Evolutionary conservation across 2,113 vertebrate species (phyloP).

Genomic region (Myrmophylax atrothorax): DNA sequence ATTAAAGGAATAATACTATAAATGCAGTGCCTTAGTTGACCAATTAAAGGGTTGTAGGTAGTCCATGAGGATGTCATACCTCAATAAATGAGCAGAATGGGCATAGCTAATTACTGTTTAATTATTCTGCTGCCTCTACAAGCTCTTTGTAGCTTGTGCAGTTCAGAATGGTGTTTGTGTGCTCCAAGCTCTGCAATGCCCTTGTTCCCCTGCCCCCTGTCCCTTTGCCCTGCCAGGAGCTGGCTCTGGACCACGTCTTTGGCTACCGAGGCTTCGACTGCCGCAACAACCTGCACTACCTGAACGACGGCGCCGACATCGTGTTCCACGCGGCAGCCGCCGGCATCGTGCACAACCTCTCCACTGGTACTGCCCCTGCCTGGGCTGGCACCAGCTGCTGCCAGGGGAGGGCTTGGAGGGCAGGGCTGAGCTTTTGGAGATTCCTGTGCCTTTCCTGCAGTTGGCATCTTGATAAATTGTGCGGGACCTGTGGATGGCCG

Average conservation of each 20-base stretch:
- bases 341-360: constrained; percentile 90
- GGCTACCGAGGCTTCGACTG: constrained; percentile 96
- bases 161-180: background rate
- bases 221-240: constrained; percentile 77
- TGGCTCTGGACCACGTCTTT: constrained; percentile 93
- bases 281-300: constrained; percentile 97
- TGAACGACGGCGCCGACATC: constrained; percentile 93
- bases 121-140: background rate
- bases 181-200: background rate
- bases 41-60: background rate
- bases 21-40: background rate
- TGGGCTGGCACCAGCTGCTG: no score
- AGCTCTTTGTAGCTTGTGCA: background rate
- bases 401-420: no score
- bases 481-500: background rate
- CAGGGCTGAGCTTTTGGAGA: background rate
- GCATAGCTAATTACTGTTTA: background rate
- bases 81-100: background rate
- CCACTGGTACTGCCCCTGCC: constrained; percentile 79
- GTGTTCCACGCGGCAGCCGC: constrained; percentile 93
- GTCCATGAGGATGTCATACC: background rate
- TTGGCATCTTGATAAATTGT: background rate
- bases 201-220: background rate
- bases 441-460: background rate
- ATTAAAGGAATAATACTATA: background rate